Percentiles rank a stretch among this genome's conserved stretches.
Conservation (phyloP, 2,888 invertebrate genomes). For the Aporophyla nigra region DNA sequence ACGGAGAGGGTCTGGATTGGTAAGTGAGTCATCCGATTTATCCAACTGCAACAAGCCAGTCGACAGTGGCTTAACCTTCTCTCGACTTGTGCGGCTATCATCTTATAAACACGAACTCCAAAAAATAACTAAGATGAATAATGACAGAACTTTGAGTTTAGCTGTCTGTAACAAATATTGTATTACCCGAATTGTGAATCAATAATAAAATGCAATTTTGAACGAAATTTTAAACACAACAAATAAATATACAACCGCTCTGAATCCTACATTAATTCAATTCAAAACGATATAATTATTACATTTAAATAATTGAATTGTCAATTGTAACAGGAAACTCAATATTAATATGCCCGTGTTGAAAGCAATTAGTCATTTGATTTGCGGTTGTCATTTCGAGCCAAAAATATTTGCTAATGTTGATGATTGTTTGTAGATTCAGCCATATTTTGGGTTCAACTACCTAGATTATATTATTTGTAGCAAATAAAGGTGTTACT, state of each 20-base stretch:
- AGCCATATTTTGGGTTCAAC: too few relatives aligned
- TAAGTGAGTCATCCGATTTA: too few relatives aligned
- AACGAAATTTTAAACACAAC: neutral
- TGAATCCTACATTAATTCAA: neutral
- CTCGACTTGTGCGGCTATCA: too few relatives aligned
- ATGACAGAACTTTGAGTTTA: neutral
- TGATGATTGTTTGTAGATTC: neutral
- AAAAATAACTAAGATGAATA: neutral
- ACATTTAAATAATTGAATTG: slow-evolving; percentile 8
- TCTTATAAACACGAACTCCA: too few relatives aligned
- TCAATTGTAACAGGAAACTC: slow-evolving; percentile 1
- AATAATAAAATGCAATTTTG: too few relatives aligned
- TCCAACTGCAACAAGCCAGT: too few relatives aligned
- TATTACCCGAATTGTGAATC: too few relatives aligned
- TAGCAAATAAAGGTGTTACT: neutral
- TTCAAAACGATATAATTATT: slow-evolving; percentile 1
- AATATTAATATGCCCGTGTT: slow-evolving; percentile 6
- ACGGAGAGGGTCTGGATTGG: too few relatives aligned
- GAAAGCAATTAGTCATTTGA: slow-evolving; percentile 32
- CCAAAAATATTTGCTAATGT: neutral
- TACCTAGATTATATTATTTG: neutral
- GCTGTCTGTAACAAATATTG: too few relatives aligned
- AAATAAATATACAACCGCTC: neutral
- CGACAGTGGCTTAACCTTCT: too few relatives aligned
- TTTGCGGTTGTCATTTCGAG: slow-evolving; percentile 21